Evolutionary conservation across 2,113 vertebrate genomes (phyloP), one percentile per base, ranked within the genome.

Genomic region (Anarrhichthys ocellatus): DNA sequence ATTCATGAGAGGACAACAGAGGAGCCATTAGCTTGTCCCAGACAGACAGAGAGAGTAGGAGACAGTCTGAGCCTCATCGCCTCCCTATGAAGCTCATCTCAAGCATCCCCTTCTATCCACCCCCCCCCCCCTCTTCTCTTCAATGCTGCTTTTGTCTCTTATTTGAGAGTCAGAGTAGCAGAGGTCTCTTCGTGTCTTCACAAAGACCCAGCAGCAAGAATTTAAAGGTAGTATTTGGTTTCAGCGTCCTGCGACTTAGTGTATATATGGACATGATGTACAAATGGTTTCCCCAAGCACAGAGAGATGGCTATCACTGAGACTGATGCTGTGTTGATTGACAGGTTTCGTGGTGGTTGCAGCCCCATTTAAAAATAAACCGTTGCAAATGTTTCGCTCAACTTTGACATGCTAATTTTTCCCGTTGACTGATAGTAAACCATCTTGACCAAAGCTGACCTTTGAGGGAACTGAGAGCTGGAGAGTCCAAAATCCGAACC

Each of bases 81-180:
- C 83, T 89, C 74, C 63, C 76, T 72, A 81, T 91, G 83, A 89
- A 90, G 85, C 82, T 86, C 85, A 87, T 87, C 85, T 83, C 83
- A 84, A 82, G 76, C 84, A 67, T 80, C 81, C 42, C 76, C 50
- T 68, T 2, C 52, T 24, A 10, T 77, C 69, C 86, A 63, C 58
- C 50, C 79, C 38, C 17, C 22, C 24, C 24, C 48, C 81, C 34
- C 38, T 44, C 34, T 63, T 15, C 38, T 40, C 67, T 15, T 93
- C 84, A 92, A 87, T 92, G 89, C 77, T 29, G 80, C 88, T 90
- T 90, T 91, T 93, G 90, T 91, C 65, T 79, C 46, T 67, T 78
- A 74, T 73, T 62, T 86, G 68, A 64, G 73, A 70, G 61, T 85
- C 72, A 69, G 73, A 68, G 58, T 10, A 74, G 73, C 78, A 70